Base-by-base conservation (phyloP, 1,140 invertebrate species). In the Drosophila micromelanica region DNA sequence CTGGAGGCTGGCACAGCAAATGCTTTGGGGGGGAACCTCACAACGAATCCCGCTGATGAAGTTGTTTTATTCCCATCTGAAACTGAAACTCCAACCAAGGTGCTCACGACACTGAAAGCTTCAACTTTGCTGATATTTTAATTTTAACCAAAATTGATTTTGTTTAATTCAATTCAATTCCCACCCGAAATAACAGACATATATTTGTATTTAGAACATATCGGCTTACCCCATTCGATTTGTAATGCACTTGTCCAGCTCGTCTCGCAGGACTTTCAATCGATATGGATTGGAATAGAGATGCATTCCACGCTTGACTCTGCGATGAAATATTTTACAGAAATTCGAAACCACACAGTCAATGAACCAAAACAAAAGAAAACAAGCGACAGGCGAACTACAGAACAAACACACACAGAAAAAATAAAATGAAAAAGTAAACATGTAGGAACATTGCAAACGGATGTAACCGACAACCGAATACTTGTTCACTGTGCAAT, bases 331-430 rank as follows among this genome's bases (percentile, higher is more conserved):
- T 79, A 76, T 87, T 79, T 78, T 57, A 85, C 82, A 82, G 82
- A 73, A 87, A 87, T 70, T 73, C 46, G 82, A 87, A 70, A 89
- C 82, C 82, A 45, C 82, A 82, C 62, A 76, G 82, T 87, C 82
- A 87, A 89, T 76, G 84, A 87, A 82, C 78, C 82, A 89, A 87
- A 79, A 87, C 80, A 85, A 86, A 78, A 64, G 80, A 80, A 80
- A 84, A 84, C 73, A 80, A 75, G 78, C 68, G 73, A 40, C 48
- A 60, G 51, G 63, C 70, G 61, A 56, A 15, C 13, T 30, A 38
- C 51, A 67, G 43, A 38, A 46, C 38, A 13, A 73, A 75, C 46
- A 59, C 52, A 42, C 27, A 55, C 65, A 69, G 49, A 52, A 78
- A 81, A 81, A 81, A 23, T 23, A 61, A 86, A 87, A 87, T 73